Evolutionary conservation across 1,140 invertebrate genomes (phyloP).

Genomic region (Drosophila bocki): DNA sequence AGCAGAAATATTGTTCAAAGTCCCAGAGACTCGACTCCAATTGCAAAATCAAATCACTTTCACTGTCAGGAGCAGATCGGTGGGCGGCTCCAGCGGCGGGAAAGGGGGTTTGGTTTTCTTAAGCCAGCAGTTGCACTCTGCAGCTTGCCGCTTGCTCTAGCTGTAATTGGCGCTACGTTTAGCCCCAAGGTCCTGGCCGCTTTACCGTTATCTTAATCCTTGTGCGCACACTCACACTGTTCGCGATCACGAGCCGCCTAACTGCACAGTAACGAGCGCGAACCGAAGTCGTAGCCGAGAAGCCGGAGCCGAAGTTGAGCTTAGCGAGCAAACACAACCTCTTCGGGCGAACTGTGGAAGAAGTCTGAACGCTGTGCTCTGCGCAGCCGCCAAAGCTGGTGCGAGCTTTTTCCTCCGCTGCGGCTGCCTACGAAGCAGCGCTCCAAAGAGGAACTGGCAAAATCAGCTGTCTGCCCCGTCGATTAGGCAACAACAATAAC

Average conservation of each 20-base stretch:
- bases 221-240: slow-evolving; percentile 36
- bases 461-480: slow-evolving; percentile 69
- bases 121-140: slow-evolving; percentile 44
- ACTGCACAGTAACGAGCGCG: slow-evolving; percentile 34
- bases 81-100: background rate
- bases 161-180: slow-evolving; percentile 13
- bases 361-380: slow-evolving; percentile 76
- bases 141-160: slow-evolving; percentile 27
- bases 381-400: slow-evolving; percentile 61
- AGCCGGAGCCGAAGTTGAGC: slow-evolving; percentile 25
- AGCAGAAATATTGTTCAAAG: slow-evolving; percentile 63
- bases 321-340: slow-evolving; percentile 75
- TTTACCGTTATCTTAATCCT: slow-evolving; percentile 34
- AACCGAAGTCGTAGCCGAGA: slow-evolving; percentile 25
- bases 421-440: slow-evolving; percentile 14
- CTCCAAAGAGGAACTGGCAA: slow-evolving; percentile 47
- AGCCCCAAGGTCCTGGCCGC: slow-evolving; percentile 48
- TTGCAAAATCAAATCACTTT: slow-evolving; percentile 85
- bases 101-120: background rate
- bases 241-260: slow-evolving; percentile 24
- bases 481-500: slow-evolving; percentile 82
- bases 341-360: slow-evolving; percentile 80
- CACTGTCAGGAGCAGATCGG: slow-evolving; percentile 70
- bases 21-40: slow-evolving; percentile 63
- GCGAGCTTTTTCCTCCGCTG: slow-evolving; percentile 21